Evolutionary conservation across 2,888 invertebrate genomes (phyloP).

Genomic region (Tenthredo mesomela): DNA sequence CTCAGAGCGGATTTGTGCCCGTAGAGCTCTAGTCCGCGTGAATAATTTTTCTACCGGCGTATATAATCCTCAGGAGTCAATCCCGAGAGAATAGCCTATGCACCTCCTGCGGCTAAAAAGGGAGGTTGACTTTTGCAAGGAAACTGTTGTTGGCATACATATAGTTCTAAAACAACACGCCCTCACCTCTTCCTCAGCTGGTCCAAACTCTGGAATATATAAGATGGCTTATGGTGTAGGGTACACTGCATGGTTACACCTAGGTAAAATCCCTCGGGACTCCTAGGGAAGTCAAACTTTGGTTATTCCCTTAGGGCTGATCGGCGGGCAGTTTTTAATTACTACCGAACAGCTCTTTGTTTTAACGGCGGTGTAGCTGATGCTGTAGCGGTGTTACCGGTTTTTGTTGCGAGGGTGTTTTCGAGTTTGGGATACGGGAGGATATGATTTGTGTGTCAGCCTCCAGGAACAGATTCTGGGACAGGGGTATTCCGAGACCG

Average conservation of each 20-base stretch:
- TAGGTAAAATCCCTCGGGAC: background rate
- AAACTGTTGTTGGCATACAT: constrained; percentile 13
- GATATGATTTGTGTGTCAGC: constrained; percentile 74
- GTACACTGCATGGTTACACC: background rate
- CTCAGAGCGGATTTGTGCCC: background rate
- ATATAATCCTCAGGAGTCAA: constrained; percentile 41
- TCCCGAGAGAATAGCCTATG: constrained; percentile 12
- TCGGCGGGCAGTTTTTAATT: constrained; percentile 60
- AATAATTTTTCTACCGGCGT: constrained; percentile 37
- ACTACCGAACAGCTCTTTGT: constrained; percentile 59
- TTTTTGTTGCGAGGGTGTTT: constrained; percentile 63
- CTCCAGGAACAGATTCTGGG: constrained; percentile 66
- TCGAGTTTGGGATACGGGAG: constrained; percentile 43
- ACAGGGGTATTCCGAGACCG: constrained; percentile 11
- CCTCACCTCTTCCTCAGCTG: background rate
- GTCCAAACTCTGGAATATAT: background rate
- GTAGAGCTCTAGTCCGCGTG: constrained; percentile 1
- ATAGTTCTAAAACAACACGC: constrained; percentile 36
- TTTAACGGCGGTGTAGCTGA: constrained; percentile 61
- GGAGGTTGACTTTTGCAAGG: constrained; percentile 34
- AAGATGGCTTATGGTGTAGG: background rate
- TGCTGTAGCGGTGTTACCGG: constrained; percentile 54
- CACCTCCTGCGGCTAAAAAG: constrained; percentile 5
- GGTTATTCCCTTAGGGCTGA: constrained; percentile 23
- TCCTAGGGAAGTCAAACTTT: background rate